Evolutionary conservation across 2,113 vertebrate genomes (phyloP).

Genomic region (Vulpes ferrilata): DNA sequence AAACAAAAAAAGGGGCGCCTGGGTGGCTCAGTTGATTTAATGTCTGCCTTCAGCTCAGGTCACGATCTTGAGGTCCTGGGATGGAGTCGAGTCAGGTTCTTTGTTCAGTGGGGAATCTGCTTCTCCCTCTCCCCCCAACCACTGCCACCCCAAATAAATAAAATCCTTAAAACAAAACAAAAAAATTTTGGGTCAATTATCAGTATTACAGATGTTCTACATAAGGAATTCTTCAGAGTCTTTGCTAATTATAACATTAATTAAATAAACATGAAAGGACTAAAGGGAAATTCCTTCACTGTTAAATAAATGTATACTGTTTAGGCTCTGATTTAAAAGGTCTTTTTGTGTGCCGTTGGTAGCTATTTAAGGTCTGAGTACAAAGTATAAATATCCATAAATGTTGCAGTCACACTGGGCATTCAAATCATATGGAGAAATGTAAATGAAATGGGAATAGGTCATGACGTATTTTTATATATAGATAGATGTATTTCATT

Average conservation of each 20-base stretch:
- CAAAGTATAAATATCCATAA: neutral
- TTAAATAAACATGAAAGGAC: conserved; percentile 42
- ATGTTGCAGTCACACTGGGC: neutral
- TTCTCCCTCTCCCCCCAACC: neutral
- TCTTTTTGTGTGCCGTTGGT: neutral
- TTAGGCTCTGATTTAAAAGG: conserved; percentile 14
- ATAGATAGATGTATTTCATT: neutral
- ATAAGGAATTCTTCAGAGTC: conserved; percentile 30
- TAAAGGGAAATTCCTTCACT: neutral
- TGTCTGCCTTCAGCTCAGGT: neutral
- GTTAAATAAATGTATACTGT: neutral
- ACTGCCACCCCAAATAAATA: neutral
- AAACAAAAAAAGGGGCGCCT: neutral
- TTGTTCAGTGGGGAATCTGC: neutral
- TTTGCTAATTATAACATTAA: conserved; percentile 24
- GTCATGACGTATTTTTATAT: neutral
- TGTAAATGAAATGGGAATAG: neutral
- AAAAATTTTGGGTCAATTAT: neutral
- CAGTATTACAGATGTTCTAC: neutral
- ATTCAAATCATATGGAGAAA: conserved; percentile 8
- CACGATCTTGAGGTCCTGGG: neutral
- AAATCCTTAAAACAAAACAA: neutral
- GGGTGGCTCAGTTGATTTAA: neutral
- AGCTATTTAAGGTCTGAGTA: conserved; percentile 5
- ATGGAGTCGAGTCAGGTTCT: neutral